Evolutionary conservation across 2,797 vertebrate genomes (phyloP).

Genomic region (Alouatta caraya): DNA sequence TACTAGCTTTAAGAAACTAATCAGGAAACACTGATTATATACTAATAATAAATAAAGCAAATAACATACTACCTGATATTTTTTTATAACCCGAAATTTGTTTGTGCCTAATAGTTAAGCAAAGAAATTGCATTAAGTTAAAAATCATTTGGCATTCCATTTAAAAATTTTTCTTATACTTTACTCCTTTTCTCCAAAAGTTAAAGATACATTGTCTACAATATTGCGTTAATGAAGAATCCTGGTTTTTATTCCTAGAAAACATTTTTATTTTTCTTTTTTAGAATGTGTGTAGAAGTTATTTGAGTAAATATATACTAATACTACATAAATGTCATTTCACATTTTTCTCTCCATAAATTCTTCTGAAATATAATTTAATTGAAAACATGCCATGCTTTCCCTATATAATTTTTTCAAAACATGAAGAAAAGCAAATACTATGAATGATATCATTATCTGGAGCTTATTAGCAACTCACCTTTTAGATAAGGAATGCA

Average conservation of each 20-base stretch:
- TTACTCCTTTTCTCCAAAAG: neutral
- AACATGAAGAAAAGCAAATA: slow-evolving; percentile 2
- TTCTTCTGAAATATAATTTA: slow-evolving; percentile 27
- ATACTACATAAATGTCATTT: neutral
- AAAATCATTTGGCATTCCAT: neutral
- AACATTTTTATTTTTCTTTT: neutral
- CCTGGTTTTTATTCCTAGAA: neutral
- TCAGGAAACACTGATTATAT: neutral
- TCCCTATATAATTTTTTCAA: neutral
- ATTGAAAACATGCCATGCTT: neutral
- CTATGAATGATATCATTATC: neutral
- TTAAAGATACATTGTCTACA: neutral
- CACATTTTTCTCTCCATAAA: neutral
- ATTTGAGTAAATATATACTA: neutral
- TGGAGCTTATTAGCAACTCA: too few relatives aligned
- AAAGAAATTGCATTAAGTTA: neutral
- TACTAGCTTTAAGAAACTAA: neutral
- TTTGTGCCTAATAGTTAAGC: neutral
- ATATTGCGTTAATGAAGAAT: neutral
- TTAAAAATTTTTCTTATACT: neutral
- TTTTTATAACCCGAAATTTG: neutral
- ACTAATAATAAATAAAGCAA: neutral
- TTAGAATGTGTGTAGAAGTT: neutral
- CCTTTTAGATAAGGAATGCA: too few relatives aligned
- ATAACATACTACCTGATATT: neutral